Conservation (phyloP, 1,140 invertebrate species). For the Zophobas morio region DNA sequence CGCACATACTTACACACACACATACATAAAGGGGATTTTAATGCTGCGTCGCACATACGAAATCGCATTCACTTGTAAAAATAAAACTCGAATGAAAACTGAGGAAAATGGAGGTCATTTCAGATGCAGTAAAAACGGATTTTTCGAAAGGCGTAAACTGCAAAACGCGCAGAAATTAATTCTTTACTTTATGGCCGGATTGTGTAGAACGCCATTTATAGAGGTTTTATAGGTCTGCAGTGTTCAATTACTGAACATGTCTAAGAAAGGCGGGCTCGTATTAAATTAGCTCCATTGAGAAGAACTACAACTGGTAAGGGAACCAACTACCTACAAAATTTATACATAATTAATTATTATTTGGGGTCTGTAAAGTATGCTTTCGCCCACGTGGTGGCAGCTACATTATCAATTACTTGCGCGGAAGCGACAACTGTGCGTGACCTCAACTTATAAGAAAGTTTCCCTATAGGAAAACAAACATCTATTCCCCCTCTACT, state of each 20-base stretch:
- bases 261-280: too few species aligned
- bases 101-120: neutral
- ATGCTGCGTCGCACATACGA: constrained; percentile 37
- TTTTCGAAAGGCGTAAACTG: neutral
- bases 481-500: too few species aligned
- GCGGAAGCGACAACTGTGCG: too few species aligned
- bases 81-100: neutral
- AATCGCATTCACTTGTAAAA: constrained; percentile 39
- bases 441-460: too few species aligned
- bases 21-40: constrained; percentile 46
- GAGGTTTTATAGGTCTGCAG: neutral
- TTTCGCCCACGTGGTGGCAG: too few species aligned
- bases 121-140: constrained; percentile 12
- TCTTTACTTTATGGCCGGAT: neutral
- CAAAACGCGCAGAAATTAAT: constrained; percentile 21
- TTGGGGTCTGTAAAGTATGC: too few species aligned
- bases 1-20: constrained; percentile 1
- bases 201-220: neutral
- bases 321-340: too few species aligned
- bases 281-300: too few species aligned
- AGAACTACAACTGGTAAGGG: too few species aligned
- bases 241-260: neutral
- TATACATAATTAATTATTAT: too few species aligned
- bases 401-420: too few species aligned
- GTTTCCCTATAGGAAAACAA: too few species aligned